Evolutionary conservation across 2,113 vertebrate species (phyloP).

Genomic region (Strix uralensis): DNA sequence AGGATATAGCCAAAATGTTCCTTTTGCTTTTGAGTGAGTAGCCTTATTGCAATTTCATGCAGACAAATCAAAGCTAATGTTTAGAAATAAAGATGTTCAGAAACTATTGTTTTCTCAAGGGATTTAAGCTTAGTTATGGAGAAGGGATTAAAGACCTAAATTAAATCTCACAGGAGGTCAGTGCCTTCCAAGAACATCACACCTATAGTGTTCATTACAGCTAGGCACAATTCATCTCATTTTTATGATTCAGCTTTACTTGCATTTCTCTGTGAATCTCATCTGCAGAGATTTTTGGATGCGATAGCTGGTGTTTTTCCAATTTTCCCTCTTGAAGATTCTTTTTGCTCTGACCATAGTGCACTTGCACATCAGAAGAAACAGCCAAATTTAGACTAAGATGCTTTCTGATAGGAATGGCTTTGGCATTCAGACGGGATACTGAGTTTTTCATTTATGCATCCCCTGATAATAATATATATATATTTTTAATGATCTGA

Average conservation of each 20-base stretch:
- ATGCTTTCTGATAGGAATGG: not conserved
- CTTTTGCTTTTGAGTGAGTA: not conserved
- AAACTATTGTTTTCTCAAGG: constrained; percentile 37
- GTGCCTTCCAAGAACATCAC: not conserved
- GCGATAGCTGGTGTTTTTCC: not conserved
- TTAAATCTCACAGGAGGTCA: constrained; percentile 42
- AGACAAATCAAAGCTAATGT: constrained; percentile 9
- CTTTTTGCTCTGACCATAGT: not conserved
- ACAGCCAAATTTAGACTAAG: not conserved
- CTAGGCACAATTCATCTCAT: not conserved
- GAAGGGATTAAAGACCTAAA: constrained; percentile 28
- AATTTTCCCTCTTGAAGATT: not conserved
- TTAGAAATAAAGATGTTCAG: not conserved
- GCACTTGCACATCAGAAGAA: not conserved
- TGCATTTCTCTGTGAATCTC: not conserved
- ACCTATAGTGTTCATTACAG: not conserved
- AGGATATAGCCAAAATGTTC: not conserved
- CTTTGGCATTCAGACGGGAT: not conserved
- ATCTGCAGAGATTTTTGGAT: not conserved
- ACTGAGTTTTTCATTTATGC: not conserved
- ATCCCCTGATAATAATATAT: not conserved
- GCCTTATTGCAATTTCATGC: not conserved
- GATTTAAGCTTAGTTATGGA: constrained; percentile 49
- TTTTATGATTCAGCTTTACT: not conserved
- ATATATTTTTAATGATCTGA: not conserved